Conservation (phyloP, 92 coral and sea anemone genomes). For the Isaurus tuberculatus region DNA sequence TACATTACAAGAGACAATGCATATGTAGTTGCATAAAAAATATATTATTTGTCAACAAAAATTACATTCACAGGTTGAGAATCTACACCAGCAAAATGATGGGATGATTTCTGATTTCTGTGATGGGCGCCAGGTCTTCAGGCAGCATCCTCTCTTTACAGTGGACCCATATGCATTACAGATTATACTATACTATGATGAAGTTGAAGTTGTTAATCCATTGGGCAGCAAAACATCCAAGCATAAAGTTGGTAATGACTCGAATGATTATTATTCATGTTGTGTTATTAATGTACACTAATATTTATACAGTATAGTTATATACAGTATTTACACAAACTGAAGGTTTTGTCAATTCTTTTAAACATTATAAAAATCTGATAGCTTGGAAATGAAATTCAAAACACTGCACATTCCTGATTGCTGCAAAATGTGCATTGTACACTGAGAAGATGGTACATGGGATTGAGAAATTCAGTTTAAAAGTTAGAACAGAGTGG, state of each 20-base stretch:
- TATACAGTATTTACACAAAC: neutral
- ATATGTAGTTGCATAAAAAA: too few species aligned
- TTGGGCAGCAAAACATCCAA: slow-evolving; percentile 48
- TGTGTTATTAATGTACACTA: too few species aligned
- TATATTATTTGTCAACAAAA: too few species aligned
- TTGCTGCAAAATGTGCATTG: too few species aligned
- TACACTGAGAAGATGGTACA: too few species aligned
- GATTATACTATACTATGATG: slow-evolving; percentile 50
- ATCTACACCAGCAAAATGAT: slow-evolving; percentile 48
- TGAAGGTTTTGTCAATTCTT: neutral
- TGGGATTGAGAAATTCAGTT: too few species aligned
- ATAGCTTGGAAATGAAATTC: too few species aligned
- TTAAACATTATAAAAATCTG: too few species aligned
- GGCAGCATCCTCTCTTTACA: slow-evolving; percentile 49
- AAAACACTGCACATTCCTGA: too few species aligned
- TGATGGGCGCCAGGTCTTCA: slow-evolving; percentile 38
- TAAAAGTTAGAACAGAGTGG: too few species aligned
- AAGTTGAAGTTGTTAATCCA: slow-evolving; percentile 54
- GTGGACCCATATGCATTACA: slow-evolving; percentile 44
- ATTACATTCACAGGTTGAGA: slow-evolving; percentile 41
- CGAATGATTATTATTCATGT: too few species aligned
- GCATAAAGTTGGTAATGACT: slow-evolving; percentile 45
- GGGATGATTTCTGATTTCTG: slow-evolving; percentile 51
- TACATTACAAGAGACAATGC: too few species aligned
- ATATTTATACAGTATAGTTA: neutral